A percentile compares a stretch with the other conserved stretches of the same genome.
Conservation (phyloP, 2,113 vertebrate species). For the Rutilus rutilus region DNA sequence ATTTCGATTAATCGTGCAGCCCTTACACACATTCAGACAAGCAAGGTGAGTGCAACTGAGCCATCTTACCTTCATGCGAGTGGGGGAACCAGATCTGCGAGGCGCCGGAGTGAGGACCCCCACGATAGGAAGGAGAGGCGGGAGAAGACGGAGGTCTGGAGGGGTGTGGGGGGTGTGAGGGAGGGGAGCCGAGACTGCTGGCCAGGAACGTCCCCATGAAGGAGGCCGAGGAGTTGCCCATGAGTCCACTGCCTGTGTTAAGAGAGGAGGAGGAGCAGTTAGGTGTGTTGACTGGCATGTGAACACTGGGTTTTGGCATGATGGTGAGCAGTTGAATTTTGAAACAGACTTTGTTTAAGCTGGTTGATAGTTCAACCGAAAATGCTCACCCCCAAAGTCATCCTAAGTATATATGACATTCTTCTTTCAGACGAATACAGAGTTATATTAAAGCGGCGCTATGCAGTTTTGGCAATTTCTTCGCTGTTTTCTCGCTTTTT, state of each 20-base stretch:
- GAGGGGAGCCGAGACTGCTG: slow-evolving; percentile 88
- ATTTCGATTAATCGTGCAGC: too few species aligned
- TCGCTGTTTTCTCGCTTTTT: too few species aligned
- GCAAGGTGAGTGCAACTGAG: not conserved
- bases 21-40: not conserved
- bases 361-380: not conserved
- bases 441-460: too few species aligned
- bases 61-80: slow-evolving; percentile 92
- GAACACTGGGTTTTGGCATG: not conserved
- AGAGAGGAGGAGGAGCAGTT: slow-evolving; percentile 54
- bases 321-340: not conserved
- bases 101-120: slow-evolving; percentile 86
- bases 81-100: slow-evolving; percentile 98
- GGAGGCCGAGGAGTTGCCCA: slow-evolving; percentile 90
- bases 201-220: slow-evolving; percentile 98
- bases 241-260: slow-evolving; percentile 86
- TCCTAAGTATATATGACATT: too few species aligned
- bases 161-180: slow-evolving; percentile 83
- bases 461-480: too few species aligned
- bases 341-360: not conserved
- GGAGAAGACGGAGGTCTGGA: slow-evolving; percentile 85
- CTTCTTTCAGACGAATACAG: too few species aligned
- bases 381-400: too few species aligned
- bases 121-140: slow-evolving; percentile 88
- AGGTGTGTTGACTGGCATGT: not conserved